Evolutionary conservation across 2,888 invertebrate species (phyloP).

Genomic region (Nowickia ferox): DNA sequence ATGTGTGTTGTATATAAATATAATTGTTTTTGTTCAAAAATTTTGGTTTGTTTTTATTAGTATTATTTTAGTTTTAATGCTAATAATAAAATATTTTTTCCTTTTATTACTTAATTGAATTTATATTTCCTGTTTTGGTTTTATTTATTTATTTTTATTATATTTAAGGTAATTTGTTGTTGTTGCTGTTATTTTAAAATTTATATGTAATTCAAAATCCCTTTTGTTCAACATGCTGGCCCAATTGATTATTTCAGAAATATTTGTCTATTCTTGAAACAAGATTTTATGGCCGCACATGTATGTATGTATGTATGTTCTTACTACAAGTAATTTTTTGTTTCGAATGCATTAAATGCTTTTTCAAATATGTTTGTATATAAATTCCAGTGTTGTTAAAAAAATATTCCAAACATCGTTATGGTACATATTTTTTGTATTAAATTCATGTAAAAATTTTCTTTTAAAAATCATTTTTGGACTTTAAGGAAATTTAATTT

Average conservation of each 20-base stretch:
- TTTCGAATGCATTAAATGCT: constrained; percentile 63
- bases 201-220: constrained; percentile 52
- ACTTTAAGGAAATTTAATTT: too few relatives aligned
- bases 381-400: constrained; percentile 61
- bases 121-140: constrained; percentile 68
- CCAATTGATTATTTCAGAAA: constrained; percentile 9
- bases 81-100: constrained; percentile 64
- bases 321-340: constrained; percentile 33
- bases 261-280: constrained; percentile 6
- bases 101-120: constrained; percentile 65
- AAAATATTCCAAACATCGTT: constrained; percentile 38
- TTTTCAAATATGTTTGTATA: constrained; percentile 66
- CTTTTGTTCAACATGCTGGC: constrained; percentile 28
- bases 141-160: constrained; percentile 33
- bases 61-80: constrained; percentile 47
- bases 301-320: constrained; percentile 11
- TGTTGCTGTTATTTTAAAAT: constrained; percentile 55
- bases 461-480: too few relatives aligned
- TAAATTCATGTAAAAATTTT: background rate
- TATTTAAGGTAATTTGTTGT: constrained; percentile 68
- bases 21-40: constrained; percentile 70
- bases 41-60: constrained; percentile 51
- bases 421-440: constrained; percentile 29
- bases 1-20: constrained; percentile 68
- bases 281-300: background rate